Evolutionary conservation across 2,888 invertebrate species (phyloP).

Genomic region (Macaria liturata): DNA sequence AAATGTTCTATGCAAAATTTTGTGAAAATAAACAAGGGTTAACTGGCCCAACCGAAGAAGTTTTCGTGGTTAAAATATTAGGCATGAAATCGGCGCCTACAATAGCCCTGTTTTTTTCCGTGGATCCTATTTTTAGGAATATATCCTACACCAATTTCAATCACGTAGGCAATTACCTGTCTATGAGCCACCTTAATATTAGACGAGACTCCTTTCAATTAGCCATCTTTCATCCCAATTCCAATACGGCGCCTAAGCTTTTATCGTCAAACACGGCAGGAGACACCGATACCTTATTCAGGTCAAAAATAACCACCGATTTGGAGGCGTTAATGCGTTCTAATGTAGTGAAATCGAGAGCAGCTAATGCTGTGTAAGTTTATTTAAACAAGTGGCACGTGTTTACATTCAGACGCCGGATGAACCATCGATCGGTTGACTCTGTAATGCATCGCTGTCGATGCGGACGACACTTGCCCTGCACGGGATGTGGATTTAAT

Average conservation of each 20-base stretch:
- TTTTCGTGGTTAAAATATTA: too few species aligned
- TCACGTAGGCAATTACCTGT: too few species aligned
- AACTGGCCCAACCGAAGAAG: too few species aligned
- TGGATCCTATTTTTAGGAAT: too few species aligned
- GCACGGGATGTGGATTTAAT: constrained; percentile 41
- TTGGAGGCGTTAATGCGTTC: constrained; percentile 79
- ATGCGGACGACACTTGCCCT: constrained; percentile 57
- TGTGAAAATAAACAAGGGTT: too few species aligned
- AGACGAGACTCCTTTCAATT: background rate
- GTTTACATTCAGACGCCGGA: constrained; percentile 77
- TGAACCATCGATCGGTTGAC: constrained; percentile 80
- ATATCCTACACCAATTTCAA: too few species aligned
- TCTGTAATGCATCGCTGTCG: constrained; percentile 76
- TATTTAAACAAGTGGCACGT: constrained; percentile 82
- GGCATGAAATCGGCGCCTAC: too few species aligned
- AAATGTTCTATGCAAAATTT: too few species aligned
- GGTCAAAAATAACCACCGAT: constrained; percentile 71
- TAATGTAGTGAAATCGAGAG: constrained; percentile 81
- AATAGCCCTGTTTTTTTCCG: too few species aligned
- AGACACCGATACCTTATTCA: constrained; percentile 50
- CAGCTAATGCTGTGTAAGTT: constrained; percentile 78
- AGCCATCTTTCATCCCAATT: background rate
- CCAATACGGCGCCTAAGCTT: constrained; percentile 16
- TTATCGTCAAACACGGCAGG: constrained; percentile 36
- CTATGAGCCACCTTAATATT: too few species aligned